Conservation (phyloP, 1,140 invertebrate species). For the Drosophila kepulauana region DNA sequence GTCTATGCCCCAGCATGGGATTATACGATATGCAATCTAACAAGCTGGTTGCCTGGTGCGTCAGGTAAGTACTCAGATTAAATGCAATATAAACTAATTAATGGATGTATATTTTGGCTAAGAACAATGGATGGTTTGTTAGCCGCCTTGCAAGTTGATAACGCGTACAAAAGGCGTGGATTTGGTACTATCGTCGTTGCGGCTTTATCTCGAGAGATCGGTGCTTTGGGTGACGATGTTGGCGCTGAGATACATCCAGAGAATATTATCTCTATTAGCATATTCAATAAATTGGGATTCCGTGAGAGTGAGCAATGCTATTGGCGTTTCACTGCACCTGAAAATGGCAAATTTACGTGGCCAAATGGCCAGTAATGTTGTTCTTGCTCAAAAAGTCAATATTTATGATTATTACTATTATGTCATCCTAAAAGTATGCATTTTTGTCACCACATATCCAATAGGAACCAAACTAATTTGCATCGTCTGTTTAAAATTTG, state of each 20-base stretch:
- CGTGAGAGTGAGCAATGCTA: constrained; percentile 25
- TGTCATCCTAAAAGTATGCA: too few relatives aligned
- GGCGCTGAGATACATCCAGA: constrained; percentile 57
- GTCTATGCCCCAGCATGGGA: constrained; percentile 61
- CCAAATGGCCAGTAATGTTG: constrained; percentile 42
- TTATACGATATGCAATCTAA: constrained; percentile 48
- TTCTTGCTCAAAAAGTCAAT: too few relatives aligned
- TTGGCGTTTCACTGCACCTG: constrained; percentile 55
- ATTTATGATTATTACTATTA: too few relatives aligned
- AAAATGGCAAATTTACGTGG: constrained; percentile 44
- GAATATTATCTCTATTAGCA: constrained; percentile 64
- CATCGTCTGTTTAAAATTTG: too few relatives aligned
- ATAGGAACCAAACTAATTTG: too few relatives aligned
- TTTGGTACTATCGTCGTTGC: constrained; percentile 52
- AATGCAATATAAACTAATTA: neutral
- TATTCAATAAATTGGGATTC: constrained; percentile 69
- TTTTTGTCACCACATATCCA: too few relatives aligned
- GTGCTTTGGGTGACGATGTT: constrained; percentile 61
- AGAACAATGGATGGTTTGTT: constrained; percentile 65
- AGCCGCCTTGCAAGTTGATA: constrained; percentile 52
- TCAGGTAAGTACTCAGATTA: constrained; percentile 42
- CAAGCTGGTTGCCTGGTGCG: constrained; percentile 75
- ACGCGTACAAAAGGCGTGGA: constrained; percentile 48
- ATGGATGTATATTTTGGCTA: neutral
- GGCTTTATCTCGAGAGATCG: constrained; percentile 43